Evolutionary conservation across 2,888 invertebrate species (phyloP).

Genomic region (Orthosia gothica): DNA sequence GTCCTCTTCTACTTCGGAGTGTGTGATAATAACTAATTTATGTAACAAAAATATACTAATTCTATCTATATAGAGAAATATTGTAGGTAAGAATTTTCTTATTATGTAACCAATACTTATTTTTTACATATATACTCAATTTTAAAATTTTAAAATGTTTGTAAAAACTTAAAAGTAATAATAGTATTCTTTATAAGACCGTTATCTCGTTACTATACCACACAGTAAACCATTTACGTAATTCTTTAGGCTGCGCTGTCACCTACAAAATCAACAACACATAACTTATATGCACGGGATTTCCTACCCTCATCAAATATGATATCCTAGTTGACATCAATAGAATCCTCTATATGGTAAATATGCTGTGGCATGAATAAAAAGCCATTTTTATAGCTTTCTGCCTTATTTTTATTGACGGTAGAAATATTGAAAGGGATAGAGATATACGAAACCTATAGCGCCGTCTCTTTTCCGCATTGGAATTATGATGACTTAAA

Average conservation of each 20-base stretch:
- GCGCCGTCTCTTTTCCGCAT: not conserved
- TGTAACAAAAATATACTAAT: too few species aligned
- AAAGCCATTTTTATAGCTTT: conserved; percentile 47
- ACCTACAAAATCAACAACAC: conserved; percentile 38
- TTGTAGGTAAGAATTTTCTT: too few species aligned
- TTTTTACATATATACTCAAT: too few species aligned
- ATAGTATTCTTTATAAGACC: too few species aligned
- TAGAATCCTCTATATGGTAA: conserved; percentile 52
- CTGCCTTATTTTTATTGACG: conserved; percentile 22
- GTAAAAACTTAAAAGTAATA: too few species aligned
- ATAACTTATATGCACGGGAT: conserved; percentile 41
- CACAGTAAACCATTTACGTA: conserved; percentile 17
- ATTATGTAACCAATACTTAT: too few species aligned
- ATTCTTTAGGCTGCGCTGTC: conserved; percentile 32
- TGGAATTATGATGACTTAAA: conserved; percentile 15
- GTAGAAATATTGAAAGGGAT: conserved; percentile 20
- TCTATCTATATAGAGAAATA: too few species aligned
- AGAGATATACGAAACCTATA: not conserved
- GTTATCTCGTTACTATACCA: not conserved
- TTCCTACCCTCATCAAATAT: conserved; percentile 65
- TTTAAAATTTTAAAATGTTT: too few species aligned
- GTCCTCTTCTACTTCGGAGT: too few species aligned
- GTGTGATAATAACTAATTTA: too few species aligned
- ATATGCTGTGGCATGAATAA: conserved; percentile 52
- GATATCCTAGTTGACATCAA: conserved; percentile 58